Evolutionary conservation across 2,113 vertebrate genomes (phyloP).

Genomic region (Vidua macroura): DNA sequence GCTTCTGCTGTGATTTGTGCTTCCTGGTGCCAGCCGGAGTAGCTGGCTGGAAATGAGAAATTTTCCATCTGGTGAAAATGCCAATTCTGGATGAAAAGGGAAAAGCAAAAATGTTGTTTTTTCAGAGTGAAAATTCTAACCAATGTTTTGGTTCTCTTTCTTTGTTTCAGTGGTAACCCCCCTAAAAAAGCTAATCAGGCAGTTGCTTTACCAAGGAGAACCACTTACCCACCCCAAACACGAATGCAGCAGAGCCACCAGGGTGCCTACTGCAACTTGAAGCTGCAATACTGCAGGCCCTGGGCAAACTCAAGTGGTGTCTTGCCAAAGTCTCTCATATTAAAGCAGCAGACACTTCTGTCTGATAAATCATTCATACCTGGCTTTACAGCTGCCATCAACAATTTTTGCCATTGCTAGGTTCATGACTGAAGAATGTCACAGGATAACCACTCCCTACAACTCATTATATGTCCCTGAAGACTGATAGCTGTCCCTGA

Average conservation of each 20-base stretch:
- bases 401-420: background rate
- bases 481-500: background rate
- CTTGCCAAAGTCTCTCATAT: background rate
- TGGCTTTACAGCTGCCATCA: background rate
- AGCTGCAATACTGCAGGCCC: background rate
- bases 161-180: background rate
- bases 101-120: background rate
- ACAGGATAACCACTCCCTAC: background rate
- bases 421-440: background rate
- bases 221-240: no score
- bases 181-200: background rate
- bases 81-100: background rate
- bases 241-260: background rate
- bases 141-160: background rate
- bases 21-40: background rate
- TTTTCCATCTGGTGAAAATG: background rate
- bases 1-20: background rate
- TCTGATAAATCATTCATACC: background rate
- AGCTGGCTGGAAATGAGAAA: background rate
- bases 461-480: rapidly evolving
- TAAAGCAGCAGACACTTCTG: background rate
- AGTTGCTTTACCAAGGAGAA: background rate
- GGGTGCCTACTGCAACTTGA: background rate
- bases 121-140: background rate
- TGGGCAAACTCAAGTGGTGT: rapidly evolving